These are phyloP conservation scores for Rhopalosiphum padi DNA, from an alignment of 1,140 invertebrate genomes.

Conservation along the genomic window DNA sequence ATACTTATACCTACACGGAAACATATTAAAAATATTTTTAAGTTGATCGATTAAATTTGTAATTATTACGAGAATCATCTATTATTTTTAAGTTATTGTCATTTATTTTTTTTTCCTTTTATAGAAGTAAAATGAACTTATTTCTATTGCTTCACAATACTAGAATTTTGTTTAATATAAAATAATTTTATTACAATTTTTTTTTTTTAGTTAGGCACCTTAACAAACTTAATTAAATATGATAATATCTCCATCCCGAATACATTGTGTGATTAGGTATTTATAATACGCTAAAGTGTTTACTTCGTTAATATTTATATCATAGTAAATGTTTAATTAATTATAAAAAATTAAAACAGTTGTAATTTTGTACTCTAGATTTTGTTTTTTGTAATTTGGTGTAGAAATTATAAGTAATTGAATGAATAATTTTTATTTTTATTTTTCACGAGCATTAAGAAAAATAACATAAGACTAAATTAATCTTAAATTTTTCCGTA, in stretches of 20 bases:
- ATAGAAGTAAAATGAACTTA: neutral
- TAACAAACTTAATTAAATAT: neutral
- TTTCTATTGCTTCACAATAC: neutral
- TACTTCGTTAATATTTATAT: neutral
- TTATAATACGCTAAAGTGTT: neutral
- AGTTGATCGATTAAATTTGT: neutral
- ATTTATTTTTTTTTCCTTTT: neutral
- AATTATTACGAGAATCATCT: neutral
- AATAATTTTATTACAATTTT: neutral
- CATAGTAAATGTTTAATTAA: neutral
- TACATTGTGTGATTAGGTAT: neutral
- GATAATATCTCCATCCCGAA: neutral
- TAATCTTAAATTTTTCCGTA: neutral
- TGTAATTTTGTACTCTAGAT: neutral
- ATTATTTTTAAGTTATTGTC: neutral
- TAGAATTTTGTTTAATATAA: neutral
- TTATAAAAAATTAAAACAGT: neutral
- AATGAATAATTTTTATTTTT: neutral
- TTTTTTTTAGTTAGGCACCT: neutral
- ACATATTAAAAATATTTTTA: neutral
- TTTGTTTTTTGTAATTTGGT: neutral
- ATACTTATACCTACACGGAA: too few species aligned
- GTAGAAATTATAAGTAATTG: neutral
- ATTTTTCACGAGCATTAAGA: neutral
- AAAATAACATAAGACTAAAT: neutral